Evolutionary conservation across 2,113 vertebrate genomes (phyloP), one percentile per base, ranked within the genome.

Genomic region (Jaculus jaculus): DNA sequence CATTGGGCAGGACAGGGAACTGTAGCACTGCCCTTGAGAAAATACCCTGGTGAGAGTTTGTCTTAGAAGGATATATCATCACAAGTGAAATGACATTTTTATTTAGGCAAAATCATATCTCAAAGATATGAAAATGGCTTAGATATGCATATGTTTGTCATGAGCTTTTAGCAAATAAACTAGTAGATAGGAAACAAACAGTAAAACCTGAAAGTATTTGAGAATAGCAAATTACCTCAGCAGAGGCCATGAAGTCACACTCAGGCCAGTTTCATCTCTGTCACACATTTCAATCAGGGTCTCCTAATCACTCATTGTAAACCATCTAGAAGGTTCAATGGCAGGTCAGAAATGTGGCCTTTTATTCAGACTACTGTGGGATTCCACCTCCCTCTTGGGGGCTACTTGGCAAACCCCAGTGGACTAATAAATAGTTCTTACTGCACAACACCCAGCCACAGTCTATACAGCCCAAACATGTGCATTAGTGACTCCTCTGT

Each of bases 1-100:
- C 91, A 93, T 66, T 91, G 97, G 98, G 95, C 96, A 98, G 97
- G 97, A 93, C 90, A 87, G 86, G 94, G 91, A 97, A 91, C 90
- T 93, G 96, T 96, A 79, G 42, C 37, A 61, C 84, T 97, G 97
- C 97, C 97, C 97, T 97, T 97, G 97, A 97, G 98, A 97, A 98
- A 97, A 97, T 95, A 92, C 96, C 97, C 95, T 75, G 84, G 94
- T 89, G 66, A 97, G 95, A 95, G 96, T 96, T 96, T 96, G 94
- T 94, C 93, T 94, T 93, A 95, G 97, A 98, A 97, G 93, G 95
- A 92, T 21, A 77, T 6, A 92, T 97, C 97, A 97, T 96, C 96
- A 96, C 97, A 97, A 97, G 96, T 96, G 97, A 93, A 93, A 95
- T 88, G 97, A 92, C 95, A 97, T 47, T 47, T 47, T 97, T 97